Base-by-base conservation (phyloP, 2,113 vertebrate species). In the Taurulus bubalis region DNA sequence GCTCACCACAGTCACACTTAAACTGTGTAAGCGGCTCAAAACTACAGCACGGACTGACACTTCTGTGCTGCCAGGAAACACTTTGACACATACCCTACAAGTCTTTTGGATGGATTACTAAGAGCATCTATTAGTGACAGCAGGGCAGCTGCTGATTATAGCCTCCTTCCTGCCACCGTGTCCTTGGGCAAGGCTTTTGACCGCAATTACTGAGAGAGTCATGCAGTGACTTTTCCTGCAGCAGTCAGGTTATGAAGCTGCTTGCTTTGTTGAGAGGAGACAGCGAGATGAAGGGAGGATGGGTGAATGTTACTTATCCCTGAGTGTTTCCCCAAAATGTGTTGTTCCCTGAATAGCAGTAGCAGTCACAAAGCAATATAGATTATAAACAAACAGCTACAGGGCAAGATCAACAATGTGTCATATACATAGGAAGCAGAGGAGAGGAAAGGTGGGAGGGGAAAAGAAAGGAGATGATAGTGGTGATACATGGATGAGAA, bases 161-260 rank as follows among this genome's bases (percentile, higher is more conserved):
- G 30, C 34, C 70, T 84, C 60, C 65, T 77, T 71, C 63, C 84
- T 87, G 79, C 69, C 49, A 20, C 65, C 4, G 22, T 82, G 83
- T 75, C 89, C 79, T 82, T 76, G 80, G 80, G 82, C 78, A 56
- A 84, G 56, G 72, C 89, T 79, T 90, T 85, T 88, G 85, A 92
- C 85, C 85, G 60, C 86, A 88, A 91, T 91, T 85, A 93, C 81
- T 24, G 71, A 42, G 77, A 85, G 80, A 74, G 3, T 45, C 10
- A 18, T 30, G 66, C 62, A 24, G 22, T 82, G 71, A 65, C 74
- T 80, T 68, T 20, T 51, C 53, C 81, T 36, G 70, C 71, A 77
- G 83, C 84, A 28, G 55, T 68, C 68, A 36, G 72, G 70, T 66
- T 77, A 69, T 26, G 20, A 80, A 68, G 20, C 45, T 0, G 4